Percentiles rank a stretch among this genome's conserved stretches.
phyloP scores from a whole-genome alignment of 2,888 invertebrate genomes.

The Hypena proboscidalis region DNA sequence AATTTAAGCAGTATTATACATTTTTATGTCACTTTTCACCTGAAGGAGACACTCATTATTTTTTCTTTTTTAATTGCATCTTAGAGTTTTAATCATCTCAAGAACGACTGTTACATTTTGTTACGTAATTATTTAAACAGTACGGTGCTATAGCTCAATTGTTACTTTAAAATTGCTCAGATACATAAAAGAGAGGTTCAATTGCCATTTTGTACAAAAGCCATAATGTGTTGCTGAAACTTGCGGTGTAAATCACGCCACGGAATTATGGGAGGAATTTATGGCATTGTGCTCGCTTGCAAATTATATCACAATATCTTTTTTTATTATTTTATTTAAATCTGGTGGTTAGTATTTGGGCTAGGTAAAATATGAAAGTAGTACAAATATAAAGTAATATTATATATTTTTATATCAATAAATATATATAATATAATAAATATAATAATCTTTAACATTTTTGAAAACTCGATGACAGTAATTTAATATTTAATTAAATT shows the following conservation, averaged over 20 bases:
- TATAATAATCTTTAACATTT: no score
- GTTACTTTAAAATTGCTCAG: constrained; percentile 30
- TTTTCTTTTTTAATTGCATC: constrained; percentile 16
- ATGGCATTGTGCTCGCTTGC: constrained; percentile 76
- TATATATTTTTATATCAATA: no score
- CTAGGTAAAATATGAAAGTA: no score
- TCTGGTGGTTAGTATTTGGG: no score
- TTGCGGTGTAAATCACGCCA: constrained; percentile 72
- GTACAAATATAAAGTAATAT: no score
- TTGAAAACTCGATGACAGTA: no score
- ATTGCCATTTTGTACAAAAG: constrained; percentile 68
- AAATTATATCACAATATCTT: constrained; percentile 74
- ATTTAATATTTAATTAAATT: no score
- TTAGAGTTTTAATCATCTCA: no score
- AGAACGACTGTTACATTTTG: no score
- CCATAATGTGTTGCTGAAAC: constrained; percentile 59
- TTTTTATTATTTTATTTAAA: constrained; percentile 63
- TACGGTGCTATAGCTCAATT: no score
- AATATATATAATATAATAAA: no score
- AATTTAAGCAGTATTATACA: constrained; percentile 31
- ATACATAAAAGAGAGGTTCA: constrained; percentile 51
- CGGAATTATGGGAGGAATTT: constrained; percentile 79
- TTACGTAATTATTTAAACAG: no score
- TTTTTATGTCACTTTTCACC: constrained; percentile 25
- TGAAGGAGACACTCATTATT: constrained; percentile 38